Percentiles rank a stretch among this genome's conserved stretches.
These are phyloP conservation scores for Danaus chrysippus DNA, from an alignment of 2,888 invertebrate species.

Conservation along the genomic window DNA sequence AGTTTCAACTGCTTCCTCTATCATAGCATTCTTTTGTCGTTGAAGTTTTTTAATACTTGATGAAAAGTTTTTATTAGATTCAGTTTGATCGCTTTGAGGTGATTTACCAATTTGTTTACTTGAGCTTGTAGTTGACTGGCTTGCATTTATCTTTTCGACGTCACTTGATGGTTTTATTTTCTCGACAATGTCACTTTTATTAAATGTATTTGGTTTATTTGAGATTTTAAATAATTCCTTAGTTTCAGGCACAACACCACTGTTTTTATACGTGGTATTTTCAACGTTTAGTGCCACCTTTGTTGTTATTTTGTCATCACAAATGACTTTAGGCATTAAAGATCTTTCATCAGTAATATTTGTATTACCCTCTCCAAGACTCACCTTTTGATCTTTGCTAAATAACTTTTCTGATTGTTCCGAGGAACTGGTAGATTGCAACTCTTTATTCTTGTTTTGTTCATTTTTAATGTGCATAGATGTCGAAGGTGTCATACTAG, in stretches of 20 bases:
- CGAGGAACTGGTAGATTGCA: conserved; percentile 5
- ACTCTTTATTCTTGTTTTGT: conserved; percentile 9
- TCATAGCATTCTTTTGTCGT: conserved; percentile 45
- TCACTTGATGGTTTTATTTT: conserved; percentile 9
- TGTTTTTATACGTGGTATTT: background rate
- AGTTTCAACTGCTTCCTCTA: conserved; percentile 35
- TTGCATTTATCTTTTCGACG: conserved; percentile 8
- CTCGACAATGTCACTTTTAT: conserved; percentile 5
- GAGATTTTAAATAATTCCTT: conserved; percentile 7
- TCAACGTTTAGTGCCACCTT: conserved; percentile 1
- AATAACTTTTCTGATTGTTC: conserved; percentile 7
- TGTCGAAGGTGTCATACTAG: background rate
- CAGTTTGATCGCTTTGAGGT: conserved; percentile 16
- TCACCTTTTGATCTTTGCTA: conserved; percentile 4
- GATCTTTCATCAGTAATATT: conserved; percentile 3
- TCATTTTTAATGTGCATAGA: conserved; percentile 10
- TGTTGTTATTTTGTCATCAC: conserved; percentile 3
- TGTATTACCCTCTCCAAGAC: conserved; percentile 9
- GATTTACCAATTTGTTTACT: conserved; percentile 15
- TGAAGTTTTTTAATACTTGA: conserved; percentile 44
- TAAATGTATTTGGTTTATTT: conserved; percentile 7
- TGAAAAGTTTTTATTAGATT: conserved; percentile 23
- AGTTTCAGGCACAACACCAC: background rate
- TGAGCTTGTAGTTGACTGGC: conserved; percentile 1
- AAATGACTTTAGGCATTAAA: conserved; percentile 8